Conservation (phyloP, 2,113 vertebrate genomes). For the Arvicanthis niloticus region DNA sequence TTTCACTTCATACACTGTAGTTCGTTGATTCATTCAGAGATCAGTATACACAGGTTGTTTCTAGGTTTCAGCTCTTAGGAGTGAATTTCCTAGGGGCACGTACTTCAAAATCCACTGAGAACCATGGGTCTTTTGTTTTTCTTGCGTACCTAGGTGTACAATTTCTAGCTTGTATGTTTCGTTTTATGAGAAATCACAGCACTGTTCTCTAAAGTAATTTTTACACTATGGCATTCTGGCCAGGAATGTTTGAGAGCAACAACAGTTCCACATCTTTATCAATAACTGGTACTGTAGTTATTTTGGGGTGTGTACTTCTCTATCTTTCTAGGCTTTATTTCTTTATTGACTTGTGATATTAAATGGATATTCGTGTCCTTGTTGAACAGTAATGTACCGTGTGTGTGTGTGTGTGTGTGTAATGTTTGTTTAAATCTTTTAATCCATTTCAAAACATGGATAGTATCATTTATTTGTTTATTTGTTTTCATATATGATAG, state of each 20-base stretch:
- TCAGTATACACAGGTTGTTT: neutral
- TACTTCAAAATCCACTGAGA: neutral
- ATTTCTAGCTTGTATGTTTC: neutral
- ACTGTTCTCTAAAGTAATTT: neutral
- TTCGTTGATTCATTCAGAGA: neutral
- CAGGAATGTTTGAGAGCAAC: neutral
- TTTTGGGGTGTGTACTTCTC: neutral
- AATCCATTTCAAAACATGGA: neutral
- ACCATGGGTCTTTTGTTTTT: neutral
- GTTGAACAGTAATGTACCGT: neutral
- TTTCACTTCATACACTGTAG: neutral
- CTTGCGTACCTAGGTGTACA: neutral
- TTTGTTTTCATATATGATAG: neutral
- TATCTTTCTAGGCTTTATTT: neutral
- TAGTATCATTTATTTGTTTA: neutral
- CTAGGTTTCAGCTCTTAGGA: neutral
- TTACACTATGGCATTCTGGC: neutral
- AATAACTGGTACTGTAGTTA: neutral
- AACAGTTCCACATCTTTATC: neutral
- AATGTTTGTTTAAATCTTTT: neutral
- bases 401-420: neutral
- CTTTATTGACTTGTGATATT: neutral
- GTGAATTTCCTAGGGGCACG: neutral
- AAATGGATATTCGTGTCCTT: neutral
- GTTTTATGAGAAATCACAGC: neutral